A percentile compares a stretch with the other conserved stretches of the same genome.
Evolutionary conservation across 2,888 invertebrate genomes (phyloP).

Genomic region (Netelia fuscicornis): DNA sequence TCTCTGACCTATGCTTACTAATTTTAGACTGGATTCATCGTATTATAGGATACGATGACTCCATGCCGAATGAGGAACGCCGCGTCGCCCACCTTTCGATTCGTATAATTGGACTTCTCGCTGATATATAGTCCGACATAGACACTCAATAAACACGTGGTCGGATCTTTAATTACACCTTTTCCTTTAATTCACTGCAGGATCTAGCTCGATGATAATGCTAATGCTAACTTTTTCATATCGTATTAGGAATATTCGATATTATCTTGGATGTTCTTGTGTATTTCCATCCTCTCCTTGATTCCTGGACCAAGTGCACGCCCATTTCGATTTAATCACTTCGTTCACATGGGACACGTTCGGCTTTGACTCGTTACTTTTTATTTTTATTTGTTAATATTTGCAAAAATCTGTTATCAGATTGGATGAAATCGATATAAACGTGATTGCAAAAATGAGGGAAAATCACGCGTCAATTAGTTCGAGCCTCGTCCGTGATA

Average conservation of each 20-base stretch:
- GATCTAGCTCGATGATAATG: not conserved
- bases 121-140: conserved; percentile 8
- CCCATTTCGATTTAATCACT: too few relatives aligned
- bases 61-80: conserved; percentile 19
- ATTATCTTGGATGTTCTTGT: too few relatives aligned
- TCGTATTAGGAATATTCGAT: too few relatives aligned
- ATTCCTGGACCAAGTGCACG: too few relatives aligned
- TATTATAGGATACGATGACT: conserved; percentile 34
- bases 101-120: conserved; percentile 44
- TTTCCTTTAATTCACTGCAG: conserved; percentile 2
- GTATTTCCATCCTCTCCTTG: too few relatives aligned
- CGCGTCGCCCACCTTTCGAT: conserved; percentile 33
- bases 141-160: conserved; percentile 15
- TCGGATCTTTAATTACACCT: not conserved
- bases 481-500: not conserved
- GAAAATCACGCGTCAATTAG: conserved; percentile 6
- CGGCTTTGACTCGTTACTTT: too few relatives aligned
- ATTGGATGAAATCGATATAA: too few relatives aligned
- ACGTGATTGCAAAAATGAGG: too few relatives aligned
- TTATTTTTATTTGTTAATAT: too few relatives aligned
- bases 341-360: too few relatives aligned
- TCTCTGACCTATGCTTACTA: conserved; percentile 45
- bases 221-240: not conserved
- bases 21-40: conserved; percentile 60
- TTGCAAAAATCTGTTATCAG: too few relatives aligned